A percentile compares a stretch with the other conserved stretches of the same genome.
Conservation (phyloP, 2,888 invertebrate species). For the Platycheirus albimanus region DNA sequence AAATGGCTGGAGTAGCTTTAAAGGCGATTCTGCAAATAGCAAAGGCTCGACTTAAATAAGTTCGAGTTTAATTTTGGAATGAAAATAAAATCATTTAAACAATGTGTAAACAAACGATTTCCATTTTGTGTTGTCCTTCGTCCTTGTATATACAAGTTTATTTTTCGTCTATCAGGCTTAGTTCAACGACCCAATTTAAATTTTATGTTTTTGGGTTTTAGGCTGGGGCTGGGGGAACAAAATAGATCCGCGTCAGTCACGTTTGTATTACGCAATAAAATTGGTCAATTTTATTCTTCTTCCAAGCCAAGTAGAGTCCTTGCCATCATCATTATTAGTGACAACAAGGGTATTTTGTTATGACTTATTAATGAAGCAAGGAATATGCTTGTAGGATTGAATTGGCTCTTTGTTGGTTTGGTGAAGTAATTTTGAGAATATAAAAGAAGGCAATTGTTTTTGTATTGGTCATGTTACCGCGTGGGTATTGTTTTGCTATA, state of each 20-base stretch:
- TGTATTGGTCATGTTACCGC: too few species aligned
- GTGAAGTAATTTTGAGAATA: too few species aligned
- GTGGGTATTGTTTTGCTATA: too few species aligned
- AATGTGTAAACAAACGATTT: conserved; percentile 57
- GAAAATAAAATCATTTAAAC: conserved; percentile 66
- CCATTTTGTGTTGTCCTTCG: neutral
- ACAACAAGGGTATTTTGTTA: conserved; percentile 1
- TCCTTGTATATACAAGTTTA: conserved; percentile 2
- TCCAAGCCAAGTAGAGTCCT: conserved; percentile 8
- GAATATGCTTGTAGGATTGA: neutral
- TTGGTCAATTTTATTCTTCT: conserved; percentile 61
- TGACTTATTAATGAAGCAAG: conserved; percentile 14
- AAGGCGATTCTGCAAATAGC: neutral
- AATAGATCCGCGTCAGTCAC: conserved; percentile 39
- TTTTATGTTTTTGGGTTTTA: too few species aligned
- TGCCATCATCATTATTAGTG: conserved; percentile 1
- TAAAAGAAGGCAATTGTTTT: too few species aligned
- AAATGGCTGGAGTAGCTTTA: conserved; percentile 14
- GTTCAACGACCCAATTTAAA: conserved; percentile 8
- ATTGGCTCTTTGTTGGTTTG: too few species aligned
- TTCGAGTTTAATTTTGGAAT: conserved; percentile 61
- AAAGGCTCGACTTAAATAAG: conserved; percentile 16
- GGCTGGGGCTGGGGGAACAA: too few species aligned
- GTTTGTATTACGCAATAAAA: conserved; percentile 63
- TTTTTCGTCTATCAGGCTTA: conserved; percentile 14